phyloP scores from a whole-genome alignment of 2,888 invertebrate genomes.

The Phlogophora meticulosa region DNA sequence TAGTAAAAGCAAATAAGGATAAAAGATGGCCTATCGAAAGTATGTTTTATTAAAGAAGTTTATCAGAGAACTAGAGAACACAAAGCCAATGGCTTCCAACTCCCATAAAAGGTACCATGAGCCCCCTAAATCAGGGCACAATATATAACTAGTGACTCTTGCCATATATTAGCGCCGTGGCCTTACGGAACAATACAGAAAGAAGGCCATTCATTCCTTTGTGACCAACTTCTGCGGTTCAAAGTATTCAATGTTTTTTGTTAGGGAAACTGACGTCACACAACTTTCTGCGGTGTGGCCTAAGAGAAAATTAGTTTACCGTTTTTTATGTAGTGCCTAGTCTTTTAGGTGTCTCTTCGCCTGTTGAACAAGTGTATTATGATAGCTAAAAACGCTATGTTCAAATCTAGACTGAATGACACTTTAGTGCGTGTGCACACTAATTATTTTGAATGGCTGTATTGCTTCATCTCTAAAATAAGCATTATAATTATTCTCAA shows the following conservation, averaged over 20 bases:
- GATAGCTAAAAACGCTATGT: too few species aligned
- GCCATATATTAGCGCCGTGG: conserved; percentile 57
- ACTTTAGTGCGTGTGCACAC: not conserved
- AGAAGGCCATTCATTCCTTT: conserved; percentile 64
- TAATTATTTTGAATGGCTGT: not conserved
- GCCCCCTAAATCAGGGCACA: conserved; percentile 52
- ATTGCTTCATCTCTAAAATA: conserved; percentile 27
- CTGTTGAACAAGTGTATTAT: too few species aligned
- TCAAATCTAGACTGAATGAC: too few species aligned
- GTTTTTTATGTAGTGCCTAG: not conserved
- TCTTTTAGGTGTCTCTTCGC: not conserved
- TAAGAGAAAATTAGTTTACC: conserved; percentile 20
- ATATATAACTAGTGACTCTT: conserved; percentile 39
- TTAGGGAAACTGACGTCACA: conserved; percentile 59
- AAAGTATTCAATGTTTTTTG: conserved; percentile 64
- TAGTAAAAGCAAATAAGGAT: conserved; percentile 20
- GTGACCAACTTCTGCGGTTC: conserved; percentile 61
- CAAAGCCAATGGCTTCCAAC: conserved; percentile 38
- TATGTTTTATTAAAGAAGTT: conserved; percentile 43
- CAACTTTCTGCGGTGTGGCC: conserved; percentile 59
- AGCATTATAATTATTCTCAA: conserved; percentile 18
- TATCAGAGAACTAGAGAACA: conserved; percentile 5
- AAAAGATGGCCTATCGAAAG: conserved; percentile 10
- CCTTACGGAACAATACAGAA: conserved; percentile 60
- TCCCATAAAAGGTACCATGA: conserved; percentile 42